Conservation (phyloP, 2,888 invertebrate genomes). For the Sinhomidia bicolor region DNA sequence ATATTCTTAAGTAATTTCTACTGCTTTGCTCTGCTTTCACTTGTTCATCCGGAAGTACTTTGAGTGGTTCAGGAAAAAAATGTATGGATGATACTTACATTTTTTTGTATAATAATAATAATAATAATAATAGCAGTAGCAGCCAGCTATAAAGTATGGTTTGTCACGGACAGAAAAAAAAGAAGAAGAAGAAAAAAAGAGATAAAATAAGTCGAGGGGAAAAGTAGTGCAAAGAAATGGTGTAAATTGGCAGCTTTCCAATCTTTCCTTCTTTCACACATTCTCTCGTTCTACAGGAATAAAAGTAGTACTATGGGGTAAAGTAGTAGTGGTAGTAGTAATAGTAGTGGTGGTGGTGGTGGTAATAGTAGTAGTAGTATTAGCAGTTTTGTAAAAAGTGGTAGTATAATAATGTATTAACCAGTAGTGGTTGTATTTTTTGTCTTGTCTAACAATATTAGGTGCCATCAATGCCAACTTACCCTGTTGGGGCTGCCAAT, state of each 20-base stretch:
- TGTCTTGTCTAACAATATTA: conserved; percentile 68
- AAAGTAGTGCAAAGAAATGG: conserved; percentile 67
- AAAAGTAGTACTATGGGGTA: conserved; percentile 26
- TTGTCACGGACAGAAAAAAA: conserved; percentile 53
- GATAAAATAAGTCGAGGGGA: conserved; percentile 50
- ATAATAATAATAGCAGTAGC: no score
- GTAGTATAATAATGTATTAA: conserved; percentile 42
- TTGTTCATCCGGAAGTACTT: conserved; percentile 38
- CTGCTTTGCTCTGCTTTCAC: conserved; percentile 24
- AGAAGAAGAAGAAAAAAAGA: background rate
- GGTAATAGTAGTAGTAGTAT: conserved; percentile 4
- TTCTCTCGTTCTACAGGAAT: conserved; percentile 26
- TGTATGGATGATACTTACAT: conserved; percentile 10
- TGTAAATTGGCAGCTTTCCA: conserved; percentile 75
- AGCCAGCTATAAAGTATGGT: conserved; percentile 52
- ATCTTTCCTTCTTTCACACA: conserved; percentile 68
- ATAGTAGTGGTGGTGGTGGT: conserved; percentile 8
- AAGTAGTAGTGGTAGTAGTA: background rate
- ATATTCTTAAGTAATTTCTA: conserved; percentile 52
- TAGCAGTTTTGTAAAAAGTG: no score
- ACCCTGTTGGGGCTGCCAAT: conserved; percentile 84
- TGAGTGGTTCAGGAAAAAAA: conserved; percentile 13
- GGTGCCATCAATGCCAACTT: conserved; percentile 83
- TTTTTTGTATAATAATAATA: no score
- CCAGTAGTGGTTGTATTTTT: conserved; percentile 47